phyloP scores from a whole-genome alignment of 2,797 vertebrate species.

The Trematomus bernacchii region DNA sequence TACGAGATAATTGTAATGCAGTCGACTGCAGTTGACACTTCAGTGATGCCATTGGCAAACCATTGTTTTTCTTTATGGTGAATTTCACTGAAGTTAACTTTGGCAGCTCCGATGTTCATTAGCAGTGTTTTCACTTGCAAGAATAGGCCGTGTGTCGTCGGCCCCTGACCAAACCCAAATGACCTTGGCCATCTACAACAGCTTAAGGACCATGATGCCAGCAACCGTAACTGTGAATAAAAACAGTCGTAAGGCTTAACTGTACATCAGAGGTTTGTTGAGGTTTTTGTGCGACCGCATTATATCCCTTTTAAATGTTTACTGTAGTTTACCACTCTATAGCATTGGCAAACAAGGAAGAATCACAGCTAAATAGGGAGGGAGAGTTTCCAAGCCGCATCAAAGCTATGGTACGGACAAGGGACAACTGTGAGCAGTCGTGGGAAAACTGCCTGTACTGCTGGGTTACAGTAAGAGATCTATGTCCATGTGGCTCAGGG shows the following conservation, averaged over 20 bases:
- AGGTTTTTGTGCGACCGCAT: conserved; percentile 78
- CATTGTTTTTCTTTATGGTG: conserved; percentile 58
- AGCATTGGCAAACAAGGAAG: conserved; percentile 73
- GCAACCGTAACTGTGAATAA: conserved; percentile 87
- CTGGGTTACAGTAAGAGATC: conserved; percentile 45
- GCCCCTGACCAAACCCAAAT: conserved; percentile 83
- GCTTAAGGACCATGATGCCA: conserved; percentile 72
- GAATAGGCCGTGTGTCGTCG: conserved; percentile 74
- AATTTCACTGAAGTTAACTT: conserved; percentile 65
- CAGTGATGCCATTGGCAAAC: conserved; percentile 57
- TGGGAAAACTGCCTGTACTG: conserved; percentile 76
- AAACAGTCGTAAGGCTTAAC: conserved; percentile 81
- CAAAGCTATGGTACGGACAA: conserved; percentile 65
- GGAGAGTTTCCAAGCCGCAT: conserved; percentile 75
- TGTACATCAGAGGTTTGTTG: conserved; percentile 85
- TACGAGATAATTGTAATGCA: conserved; percentile 69
- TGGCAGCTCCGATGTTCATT: conserved; percentile 79
- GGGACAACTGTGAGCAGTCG: conserved; percentile 64
- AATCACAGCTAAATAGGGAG: conserved; percentile 69
- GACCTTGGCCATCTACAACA: conserved; percentile 83
- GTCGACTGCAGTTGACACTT: conserved; percentile 71
- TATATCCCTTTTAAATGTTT: conserved; percentile 86
- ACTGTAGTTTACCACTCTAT: conserved; percentile 83
- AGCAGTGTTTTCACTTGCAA: conserved; percentile 76
- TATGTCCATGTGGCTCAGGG: conserved; percentile 23